Evolutionary conservation across 2,797 vertebrate species (phyloP).

Genomic region (Manis javanica): DNA sequence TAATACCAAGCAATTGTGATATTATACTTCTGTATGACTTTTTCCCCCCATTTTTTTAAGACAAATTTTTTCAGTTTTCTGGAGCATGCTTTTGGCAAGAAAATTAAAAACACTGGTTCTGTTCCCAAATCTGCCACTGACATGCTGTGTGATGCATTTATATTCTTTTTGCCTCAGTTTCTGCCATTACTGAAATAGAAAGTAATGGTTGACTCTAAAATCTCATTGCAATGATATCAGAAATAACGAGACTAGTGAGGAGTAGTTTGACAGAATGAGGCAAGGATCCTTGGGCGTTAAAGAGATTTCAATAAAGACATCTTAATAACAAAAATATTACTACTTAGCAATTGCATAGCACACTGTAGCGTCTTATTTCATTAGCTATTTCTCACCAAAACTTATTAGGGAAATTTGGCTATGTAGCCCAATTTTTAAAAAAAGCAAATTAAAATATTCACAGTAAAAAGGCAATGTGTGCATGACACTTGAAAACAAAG

Average conservation of each 20-base stretch:
- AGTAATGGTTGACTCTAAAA: background rate
- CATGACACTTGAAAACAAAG: background rate
- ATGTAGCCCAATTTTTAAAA: background rate
- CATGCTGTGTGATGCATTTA: background rate
- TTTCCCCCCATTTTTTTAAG: background rate
- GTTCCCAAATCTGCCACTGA: background rate
- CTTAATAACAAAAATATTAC: constrained; percentile 34
- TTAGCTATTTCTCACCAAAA: constrained; percentile 21
- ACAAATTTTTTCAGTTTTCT: constrained; percentile 10
- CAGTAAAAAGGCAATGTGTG: background rate
- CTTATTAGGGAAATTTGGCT: background rate
- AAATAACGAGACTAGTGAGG: background rate
- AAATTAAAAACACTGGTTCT: constrained; percentile 22
- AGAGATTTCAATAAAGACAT: constrained; percentile 34
- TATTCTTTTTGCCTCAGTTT: constrained; percentile 15
- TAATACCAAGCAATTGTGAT: background rate
- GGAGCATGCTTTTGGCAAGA: background rate
- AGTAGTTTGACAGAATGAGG: constrained; percentile 21
- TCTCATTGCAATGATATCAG: background rate
- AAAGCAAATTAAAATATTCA: constrained; percentile 34
- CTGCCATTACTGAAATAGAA: constrained; percentile 29
- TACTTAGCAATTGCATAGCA: constrained; percentile 4
- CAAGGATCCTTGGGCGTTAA: constrained; percentile 22
- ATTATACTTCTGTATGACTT: background rate
- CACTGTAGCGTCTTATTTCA: background rate